Conservation (phyloP, 2,113 vertebrate species). For the Morone saxatilis region DNA sequence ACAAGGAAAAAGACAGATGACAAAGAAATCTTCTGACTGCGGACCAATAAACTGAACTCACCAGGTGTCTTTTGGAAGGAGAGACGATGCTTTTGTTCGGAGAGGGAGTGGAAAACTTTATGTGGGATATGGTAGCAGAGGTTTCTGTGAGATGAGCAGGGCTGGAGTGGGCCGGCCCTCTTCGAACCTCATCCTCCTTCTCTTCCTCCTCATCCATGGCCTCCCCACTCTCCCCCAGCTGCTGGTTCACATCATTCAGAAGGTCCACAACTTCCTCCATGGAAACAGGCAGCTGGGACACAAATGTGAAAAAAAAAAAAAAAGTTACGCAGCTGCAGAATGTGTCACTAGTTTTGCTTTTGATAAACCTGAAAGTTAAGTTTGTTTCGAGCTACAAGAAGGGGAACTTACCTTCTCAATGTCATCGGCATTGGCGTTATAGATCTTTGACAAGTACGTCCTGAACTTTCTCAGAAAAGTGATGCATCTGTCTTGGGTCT, state of each 20-base stretch:
- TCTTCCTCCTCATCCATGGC: slow-evolving; percentile 76
- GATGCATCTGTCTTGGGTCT: slow-evolving; percentile 92
- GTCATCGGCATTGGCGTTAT: slow-evolving; percentile 85
- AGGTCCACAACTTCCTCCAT: slow-evolving; percentile 93
- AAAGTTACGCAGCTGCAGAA: not conserved
- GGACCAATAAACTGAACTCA: slow-evolving; percentile 59
- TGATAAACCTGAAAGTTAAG: not conserved
- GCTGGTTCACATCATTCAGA: slow-evolving; percentile 91
- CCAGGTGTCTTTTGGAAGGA: slow-evolving; percentile 91
- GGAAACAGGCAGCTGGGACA: slow-evolving; percentile 90
- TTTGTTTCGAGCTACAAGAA: not conserved
- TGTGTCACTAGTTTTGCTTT: not conserved
- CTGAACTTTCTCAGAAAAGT: slow-evolving; percentile 89
- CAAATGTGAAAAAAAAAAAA: not conserved
- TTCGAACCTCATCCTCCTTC: slow-evolving; percentile 46
- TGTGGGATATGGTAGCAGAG: slow-evolving; percentile 75
- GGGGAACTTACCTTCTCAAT: slow-evolving; percentile 86
- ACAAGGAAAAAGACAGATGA: not conserved
- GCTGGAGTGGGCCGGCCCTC: slow-evolving; percentile 76
- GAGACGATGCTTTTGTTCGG: slow-evolving; percentile 89
- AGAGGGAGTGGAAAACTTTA: slow-evolving; percentile 91
- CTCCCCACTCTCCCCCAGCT: slow-evolving; percentile 88
- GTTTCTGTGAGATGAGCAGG: slow-evolving; percentile 83
- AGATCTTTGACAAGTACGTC: slow-evolving; percentile 89
- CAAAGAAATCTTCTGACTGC: not conserved